Evolutionary conservation across 2,113 vertebrate genomes (phyloP).

Genomic region (Conger conger): DNA sequence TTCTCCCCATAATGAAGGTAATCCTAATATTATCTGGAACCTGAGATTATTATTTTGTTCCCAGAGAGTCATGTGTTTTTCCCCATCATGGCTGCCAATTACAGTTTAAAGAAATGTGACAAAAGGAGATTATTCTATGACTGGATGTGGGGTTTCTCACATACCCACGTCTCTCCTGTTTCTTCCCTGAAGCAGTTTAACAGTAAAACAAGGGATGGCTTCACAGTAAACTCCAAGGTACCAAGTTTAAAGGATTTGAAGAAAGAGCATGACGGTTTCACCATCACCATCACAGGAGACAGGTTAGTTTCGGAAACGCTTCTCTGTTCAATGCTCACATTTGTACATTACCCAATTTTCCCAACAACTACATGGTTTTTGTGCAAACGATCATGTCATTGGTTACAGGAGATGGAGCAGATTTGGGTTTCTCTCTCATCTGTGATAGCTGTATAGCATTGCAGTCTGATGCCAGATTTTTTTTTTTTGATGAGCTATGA

Average conservation of each 20-base stretch:
- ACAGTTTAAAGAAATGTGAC: neutral
- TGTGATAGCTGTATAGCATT: too few species aligned
- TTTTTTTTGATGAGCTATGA: too few species aligned
- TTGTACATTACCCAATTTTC: neutral
- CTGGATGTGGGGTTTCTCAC: conserved; percentile 25
- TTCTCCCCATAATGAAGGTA: conserved; percentile 99
- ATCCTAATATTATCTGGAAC: conserved; percentile 13
- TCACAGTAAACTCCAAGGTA: conserved; percentile 97
- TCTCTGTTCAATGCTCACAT: neutral
- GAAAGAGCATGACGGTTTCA: conserved; percentile 93
- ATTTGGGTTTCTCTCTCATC: too few species aligned
- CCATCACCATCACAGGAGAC: conserved; percentile 96
- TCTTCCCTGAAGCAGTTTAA: conserved; percentile 91
- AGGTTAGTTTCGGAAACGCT: conserved; percentile 63
- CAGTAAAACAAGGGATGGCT: conserved; percentile 97
- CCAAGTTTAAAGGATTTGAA: conserved; percentile 89
- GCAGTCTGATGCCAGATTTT: too few species aligned
- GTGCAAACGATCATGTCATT: too few species aligned
- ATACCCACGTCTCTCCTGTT: conserved; percentile 30
- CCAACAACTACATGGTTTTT: too few species aligned
- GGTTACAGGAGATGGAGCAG: too few species aligned
- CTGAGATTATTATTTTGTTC: neutral
- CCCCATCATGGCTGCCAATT: neutral
- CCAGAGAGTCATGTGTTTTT: neutral
- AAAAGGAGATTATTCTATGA: neutral